These are phyloP conservation scores for Ctenopoma multispine DNA, from an alignment of 2,797 vertebrate species.

Conservation along the genomic window DNA sequence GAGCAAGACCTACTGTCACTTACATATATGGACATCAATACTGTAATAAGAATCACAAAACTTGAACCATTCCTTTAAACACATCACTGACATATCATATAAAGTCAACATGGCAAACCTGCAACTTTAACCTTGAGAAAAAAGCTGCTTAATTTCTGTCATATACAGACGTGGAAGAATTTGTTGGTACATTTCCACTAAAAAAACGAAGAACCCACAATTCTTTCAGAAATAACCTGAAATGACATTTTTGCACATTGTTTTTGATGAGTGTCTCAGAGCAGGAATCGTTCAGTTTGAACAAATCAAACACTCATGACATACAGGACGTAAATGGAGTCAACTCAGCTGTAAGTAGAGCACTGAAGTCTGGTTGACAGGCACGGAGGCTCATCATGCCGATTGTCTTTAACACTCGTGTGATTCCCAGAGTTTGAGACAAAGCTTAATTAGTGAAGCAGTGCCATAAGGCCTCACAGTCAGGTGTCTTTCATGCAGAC, in stretches of 20 bases:
- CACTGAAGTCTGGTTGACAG: constrained; percentile 20
- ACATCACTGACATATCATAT: no score
- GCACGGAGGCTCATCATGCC: constrained; percentile 25
- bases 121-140: no score
- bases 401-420: constrained; percentile 38
- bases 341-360: constrained; percentile 4
- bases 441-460: constrained; percentile 54
- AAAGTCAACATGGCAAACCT: no score
- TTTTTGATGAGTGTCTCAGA: neutral
- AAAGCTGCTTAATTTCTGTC: no score
- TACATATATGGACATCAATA: no score
- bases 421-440: constrained; percentile 48
- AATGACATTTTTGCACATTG: neutral
- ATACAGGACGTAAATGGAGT: neutral
- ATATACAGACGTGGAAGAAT: no score
- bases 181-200: no score
- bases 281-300: neutral
- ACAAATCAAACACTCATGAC: neutral
- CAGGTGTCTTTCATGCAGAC: constrained; percentile 66
- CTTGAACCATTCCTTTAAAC: no score
- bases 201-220: no score
- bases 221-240: no score
- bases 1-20: no score
- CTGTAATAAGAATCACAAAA: no score
- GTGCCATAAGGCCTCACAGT: constrained; percentile 64